Evolutionary conservation across 2,113 vertebrate species (phyloP).

Genomic region (Sylvicapra grimmia): DNA sequence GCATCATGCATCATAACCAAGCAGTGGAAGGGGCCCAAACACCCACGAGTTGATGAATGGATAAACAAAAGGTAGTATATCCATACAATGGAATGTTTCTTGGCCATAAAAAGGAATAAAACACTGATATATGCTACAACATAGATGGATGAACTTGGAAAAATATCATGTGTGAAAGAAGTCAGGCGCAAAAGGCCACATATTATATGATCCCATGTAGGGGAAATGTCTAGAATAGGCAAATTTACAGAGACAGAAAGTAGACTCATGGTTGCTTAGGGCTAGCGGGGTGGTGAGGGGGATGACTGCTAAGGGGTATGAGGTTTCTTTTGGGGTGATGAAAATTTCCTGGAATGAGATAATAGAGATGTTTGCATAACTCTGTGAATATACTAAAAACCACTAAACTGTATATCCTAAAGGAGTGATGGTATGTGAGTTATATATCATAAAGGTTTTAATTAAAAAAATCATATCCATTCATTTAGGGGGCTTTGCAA

Average conservation of each 20-base stretch:
- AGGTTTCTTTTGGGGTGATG: neutral
- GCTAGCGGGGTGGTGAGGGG: neutral
- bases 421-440: neutral
- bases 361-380: neutral
- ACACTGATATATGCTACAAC: neutral
- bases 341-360: neutral
- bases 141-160: neutral
- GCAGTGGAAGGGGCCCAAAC: neutral
- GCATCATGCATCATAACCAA: neutral
- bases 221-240: neutral
- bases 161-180: neutral
- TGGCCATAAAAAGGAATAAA: neutral
- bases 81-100: neutral
- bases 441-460: neutral
- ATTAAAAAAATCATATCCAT: neutral
- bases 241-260: neutral
- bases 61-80: neutral
- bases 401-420: neutral
- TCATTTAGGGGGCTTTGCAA: neutral
- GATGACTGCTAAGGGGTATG: neutral
- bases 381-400: neutral
- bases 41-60: neutral
- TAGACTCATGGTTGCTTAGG: neutral
- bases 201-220: neutral
- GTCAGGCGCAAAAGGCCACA: neutral